Evolutionary conservation across 2,113 vertebrate genomes (phyloP).

Genomic region (Dipodomys spectabilis): DNA sequence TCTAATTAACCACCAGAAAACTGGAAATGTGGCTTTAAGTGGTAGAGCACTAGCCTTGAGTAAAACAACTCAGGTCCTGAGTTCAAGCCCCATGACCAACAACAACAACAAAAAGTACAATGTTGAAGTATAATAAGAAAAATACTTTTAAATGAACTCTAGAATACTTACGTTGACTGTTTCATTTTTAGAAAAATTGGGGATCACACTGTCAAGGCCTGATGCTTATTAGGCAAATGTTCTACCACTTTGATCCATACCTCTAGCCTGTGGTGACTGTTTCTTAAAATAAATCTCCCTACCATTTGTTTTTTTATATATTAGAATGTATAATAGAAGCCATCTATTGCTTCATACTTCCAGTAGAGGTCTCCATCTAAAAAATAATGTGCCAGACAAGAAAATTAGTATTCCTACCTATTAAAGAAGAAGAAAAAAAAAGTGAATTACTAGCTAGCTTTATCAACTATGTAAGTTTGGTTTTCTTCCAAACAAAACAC

Average conservation of each 20-base stretch:
- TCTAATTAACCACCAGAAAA: no score
- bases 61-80: no score
- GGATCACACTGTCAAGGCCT: no score
- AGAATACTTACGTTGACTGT: not conserved
- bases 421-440: conserved; percentile 1
- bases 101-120: no score
- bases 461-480: conserved; percentile 42
- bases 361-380: conserved; percentile 81
- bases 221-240: no score
- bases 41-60: no score
- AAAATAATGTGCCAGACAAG: conserved; percentile 61
- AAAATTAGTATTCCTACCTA: conserved; percentile 64
- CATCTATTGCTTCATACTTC: conserved; percentile 72
- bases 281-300: conserved; percentile 37
- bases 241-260: no score
- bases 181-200: not conserved
- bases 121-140: conserved; percentile 15
- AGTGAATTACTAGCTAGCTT: not conserved
- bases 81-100: no score
- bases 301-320: conserved; percentile 37
- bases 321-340: conserved; percentile 53
- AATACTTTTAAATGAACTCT: conserved; percentile 23
- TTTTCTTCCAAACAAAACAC: conserved; percentile 51
- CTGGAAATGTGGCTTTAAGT: no score
- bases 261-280: no score